Evolutionary conservation across 2,797 vertebrate species (phyloP).

Genomic region (Molossus alvarezi): DNA sequence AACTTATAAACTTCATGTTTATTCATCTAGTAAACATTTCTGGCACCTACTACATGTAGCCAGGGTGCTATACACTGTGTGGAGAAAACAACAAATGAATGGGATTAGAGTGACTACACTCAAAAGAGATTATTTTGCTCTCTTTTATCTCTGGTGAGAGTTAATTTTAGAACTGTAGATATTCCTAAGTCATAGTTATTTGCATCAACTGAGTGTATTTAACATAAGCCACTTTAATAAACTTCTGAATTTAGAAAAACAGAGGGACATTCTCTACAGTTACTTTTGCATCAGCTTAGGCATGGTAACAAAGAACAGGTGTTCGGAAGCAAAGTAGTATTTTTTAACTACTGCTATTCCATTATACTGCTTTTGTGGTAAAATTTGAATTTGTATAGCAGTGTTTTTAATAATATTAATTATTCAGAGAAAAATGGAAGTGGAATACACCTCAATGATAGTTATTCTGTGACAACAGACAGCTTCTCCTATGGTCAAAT

Average conservation of each 20-base stretch:
- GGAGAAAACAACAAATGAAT: neutral
- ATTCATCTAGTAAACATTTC: slow-evolving; percentile 26
- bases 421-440: slow-evolving; percentile 27
- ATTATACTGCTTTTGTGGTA: neutral
- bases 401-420: slow-evolving; percentile 19
- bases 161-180: slow-evolving; percentile 41
- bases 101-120: neutral
- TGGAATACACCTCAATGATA: neutral
- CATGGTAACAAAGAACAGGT: neutral
- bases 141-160: neutral
- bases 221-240: neutral
- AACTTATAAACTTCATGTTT: neutral
- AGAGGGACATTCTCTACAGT: neutral
- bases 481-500: neutral
- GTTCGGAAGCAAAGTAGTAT: neutral
- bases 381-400: slow-evolving; percentile 3
- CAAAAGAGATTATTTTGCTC: neutral
- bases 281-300: neutral
- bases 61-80: neutral
- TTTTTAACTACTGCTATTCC: slow-evolving; percentile 5
- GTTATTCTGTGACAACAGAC: neutral
- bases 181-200: neutral
- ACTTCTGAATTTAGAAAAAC: slow-evolving; percentile 18
- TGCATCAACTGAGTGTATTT: neutral
- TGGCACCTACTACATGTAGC: neutral